Evolutionary conservation across 2,797 vertebrate genomes (phyloP), one percentile per base, ranked within the genome.

Genomic region (Pipistrellus nathusii): DNA sequence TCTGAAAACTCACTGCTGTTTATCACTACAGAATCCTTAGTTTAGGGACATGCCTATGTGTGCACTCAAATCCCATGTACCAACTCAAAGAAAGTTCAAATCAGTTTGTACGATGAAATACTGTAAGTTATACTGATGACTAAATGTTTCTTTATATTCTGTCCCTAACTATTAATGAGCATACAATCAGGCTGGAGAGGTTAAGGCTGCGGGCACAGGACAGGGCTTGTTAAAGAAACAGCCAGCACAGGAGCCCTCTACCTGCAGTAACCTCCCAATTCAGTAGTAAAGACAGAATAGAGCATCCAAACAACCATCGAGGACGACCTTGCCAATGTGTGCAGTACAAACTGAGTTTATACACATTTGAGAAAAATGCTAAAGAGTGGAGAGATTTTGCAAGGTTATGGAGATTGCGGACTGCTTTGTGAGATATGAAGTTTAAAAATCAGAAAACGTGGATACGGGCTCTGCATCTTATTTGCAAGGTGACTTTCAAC

Each of bases 21-120:
- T 85, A 59, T 13, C 88, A 20, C 77, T 85, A 15, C 0, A 25
- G 27, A 51, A 76, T 66, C 62, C 10, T 23, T 85, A n/a, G 3
- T 48, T 94, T 75, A 73, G 38, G 20, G 17, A 64, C 5, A 21
- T 0, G 0, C 1, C 9, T 18, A 13, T 20, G 35, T 1, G 35
- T 1, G 0, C 12, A 27, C 6, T 77, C 57, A 75, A 69, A n/a
- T 57, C 35, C 20, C 55, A 11, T n/a, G 30, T 27, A 27, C 21
- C 21, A 59, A 85, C 57, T 57, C 30, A 94, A 93, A 92, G 57
- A 88, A 72, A 73, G 21, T 64, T 75, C 35, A 73, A 41, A 41
- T 23, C 6, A 25, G 27, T 94, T 87, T 85, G 12, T 27, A 83
- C 8, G 95, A 32, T 35, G 71, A 35, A 76, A 6, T 83, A 7